Conservation (phyloP, 2,888 invertebrate genomes). For the Blera fallax region DNA sequence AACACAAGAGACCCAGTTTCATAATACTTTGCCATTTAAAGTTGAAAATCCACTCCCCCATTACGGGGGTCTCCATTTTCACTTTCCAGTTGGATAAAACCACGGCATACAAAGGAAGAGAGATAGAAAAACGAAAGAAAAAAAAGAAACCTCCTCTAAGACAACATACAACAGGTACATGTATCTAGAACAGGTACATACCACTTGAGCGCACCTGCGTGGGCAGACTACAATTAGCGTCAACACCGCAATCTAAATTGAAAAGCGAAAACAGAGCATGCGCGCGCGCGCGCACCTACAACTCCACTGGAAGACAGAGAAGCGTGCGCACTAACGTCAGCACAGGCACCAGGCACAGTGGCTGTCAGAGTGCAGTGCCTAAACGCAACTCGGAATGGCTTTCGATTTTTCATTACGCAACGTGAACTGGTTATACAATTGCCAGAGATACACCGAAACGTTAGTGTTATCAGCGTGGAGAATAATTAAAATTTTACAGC, state of each 20-base stretch:
- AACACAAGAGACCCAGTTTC: conserved; percentile 26
- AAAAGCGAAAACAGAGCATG: conserved; percentile 48
- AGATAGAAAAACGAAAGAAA: not conserved
- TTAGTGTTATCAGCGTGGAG: conserved; percentile 42
- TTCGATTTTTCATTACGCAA: conserved; percentile 69
- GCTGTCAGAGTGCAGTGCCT: conserved; percentile 10
- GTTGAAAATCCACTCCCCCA: conserved; percentile 13
- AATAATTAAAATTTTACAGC: conserved; percentile 60
- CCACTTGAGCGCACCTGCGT: conserved; percentile 56
- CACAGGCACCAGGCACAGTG: not conserved
- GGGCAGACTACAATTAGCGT: conserved; percentile 61
- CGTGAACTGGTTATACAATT: conserved; percentile 68
- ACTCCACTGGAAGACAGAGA: not conserved
- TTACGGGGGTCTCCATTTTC: not conserved
- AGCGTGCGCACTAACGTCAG: conserved; percentile 38
- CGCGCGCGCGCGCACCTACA: conserved; percentile 37
- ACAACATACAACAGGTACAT: not conserved
- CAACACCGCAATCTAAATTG: conserved; percentile 22
- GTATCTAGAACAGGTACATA: conserved; percentile 48
- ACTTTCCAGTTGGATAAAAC: conserved; percentile 26
- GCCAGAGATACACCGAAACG: not conserved
- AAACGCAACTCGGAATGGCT: conserved; percentile 42
- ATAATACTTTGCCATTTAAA: conserved; percentile 20
- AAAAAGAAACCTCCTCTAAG: not conserved
- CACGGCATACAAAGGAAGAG: not conserved